Conservation (phyloP, 2,797 vertebrate genomes). For the Molothrus ater region DNA sequence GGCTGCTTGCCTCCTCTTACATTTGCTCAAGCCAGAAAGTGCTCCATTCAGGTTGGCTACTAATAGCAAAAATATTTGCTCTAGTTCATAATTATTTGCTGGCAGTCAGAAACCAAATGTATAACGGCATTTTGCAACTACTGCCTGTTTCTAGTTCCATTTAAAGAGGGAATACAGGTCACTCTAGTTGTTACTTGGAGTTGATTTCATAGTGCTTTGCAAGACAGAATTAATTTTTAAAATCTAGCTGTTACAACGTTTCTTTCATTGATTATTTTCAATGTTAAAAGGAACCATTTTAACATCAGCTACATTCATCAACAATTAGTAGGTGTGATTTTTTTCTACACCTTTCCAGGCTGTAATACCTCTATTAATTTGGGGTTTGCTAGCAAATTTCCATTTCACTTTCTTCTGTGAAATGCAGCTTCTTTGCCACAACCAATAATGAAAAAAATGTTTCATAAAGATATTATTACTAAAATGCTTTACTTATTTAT, state of each 20-base stretch:
- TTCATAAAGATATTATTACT: background rate
- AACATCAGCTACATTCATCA: background rate
- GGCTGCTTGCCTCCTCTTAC: constrained; percentile 11
- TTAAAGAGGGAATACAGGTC: background rate
- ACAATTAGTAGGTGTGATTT: background rate
- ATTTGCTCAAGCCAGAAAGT: background rate
- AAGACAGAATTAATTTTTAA: background rate
- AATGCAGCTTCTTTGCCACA: background rate
- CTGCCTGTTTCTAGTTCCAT: background rate
- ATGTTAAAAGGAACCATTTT: background rate
- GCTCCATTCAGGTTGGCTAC: background rate
- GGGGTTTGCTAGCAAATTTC: background rate
- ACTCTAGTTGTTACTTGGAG: background rate
- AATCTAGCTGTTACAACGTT: background rate
- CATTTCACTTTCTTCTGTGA: background rate
- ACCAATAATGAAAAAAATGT: background rate
- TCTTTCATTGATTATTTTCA: background rate
- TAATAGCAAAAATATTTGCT: background rate
- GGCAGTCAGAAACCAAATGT: background rate
- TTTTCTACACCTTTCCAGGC: background rate
- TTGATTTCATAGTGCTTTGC: background rate
- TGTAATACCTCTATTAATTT: background rate
- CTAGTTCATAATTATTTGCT: background rate
- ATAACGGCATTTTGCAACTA: background rate
- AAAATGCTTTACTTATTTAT: background rate